phyloP scores from a whole-genome alignment of 2,797 vertebrate species.

The Huso huso region DNA sequence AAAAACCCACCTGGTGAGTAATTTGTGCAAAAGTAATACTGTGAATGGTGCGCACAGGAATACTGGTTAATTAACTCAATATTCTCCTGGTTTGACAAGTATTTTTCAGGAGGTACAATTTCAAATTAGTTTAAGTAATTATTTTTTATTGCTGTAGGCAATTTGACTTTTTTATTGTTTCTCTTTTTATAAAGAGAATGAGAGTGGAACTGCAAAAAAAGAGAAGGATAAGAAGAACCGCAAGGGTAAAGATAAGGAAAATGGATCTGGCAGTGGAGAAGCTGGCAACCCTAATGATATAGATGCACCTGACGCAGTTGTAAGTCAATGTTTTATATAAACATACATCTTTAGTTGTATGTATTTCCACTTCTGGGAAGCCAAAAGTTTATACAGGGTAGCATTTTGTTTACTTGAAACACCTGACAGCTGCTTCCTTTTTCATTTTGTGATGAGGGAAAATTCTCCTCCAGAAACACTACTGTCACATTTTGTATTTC shows the following conservation, averaged over 20 bases:
- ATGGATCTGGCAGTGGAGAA: slow-evolving; percentile 79
- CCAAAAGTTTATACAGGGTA: not conserved
- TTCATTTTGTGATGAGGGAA: too few species aligned
- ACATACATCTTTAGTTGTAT: not conserved
- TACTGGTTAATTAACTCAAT: not conserved
- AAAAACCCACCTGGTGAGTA: slow-evolving; percentile 98
- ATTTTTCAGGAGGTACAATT: not conserved
- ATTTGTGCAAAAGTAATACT: not conserved
- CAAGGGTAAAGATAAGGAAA: slow-evolving; percentile 93
- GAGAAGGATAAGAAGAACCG: slow-evolving; percentile 96
- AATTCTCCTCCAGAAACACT: too few species aligned
- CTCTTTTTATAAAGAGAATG: slow-evolving; percentile 67
- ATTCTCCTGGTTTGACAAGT: not conserved
- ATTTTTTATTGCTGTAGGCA: not conserved
- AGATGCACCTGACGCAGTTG: slow-evolving; percentile 78
- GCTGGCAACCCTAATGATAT: slow-evolving; percentile 69
- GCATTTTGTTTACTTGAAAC: too few species aligned
- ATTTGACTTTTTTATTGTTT: not conserved
- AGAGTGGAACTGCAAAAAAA: slow-evolving; percentile 87
- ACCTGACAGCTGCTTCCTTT: too few species aligned
- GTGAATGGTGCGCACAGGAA: not conserved
- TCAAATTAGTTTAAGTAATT: not conserved
- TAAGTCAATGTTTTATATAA: slow-evolving; percentile 44
- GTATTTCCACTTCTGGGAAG: not conserved
- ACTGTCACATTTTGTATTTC: too few species aligned